phyloP scores from a whole-genome alignment of 2,888 invertebrate species.

The Polylopha cassiicola region DNA sequence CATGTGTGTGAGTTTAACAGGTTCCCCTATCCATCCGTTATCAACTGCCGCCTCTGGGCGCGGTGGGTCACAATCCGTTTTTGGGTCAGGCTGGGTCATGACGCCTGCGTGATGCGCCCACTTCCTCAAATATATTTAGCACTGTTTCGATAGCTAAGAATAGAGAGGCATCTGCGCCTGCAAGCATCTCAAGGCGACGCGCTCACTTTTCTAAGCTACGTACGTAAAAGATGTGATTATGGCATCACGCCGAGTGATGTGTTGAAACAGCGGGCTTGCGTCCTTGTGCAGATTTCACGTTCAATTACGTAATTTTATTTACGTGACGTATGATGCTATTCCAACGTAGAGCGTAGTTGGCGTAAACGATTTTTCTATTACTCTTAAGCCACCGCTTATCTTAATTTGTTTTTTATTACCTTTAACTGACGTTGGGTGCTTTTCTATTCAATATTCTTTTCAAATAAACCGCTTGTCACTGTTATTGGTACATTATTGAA shows the following conservation, averaged over 20 bases:
- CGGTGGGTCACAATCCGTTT: slow-evolving; percentile 62
- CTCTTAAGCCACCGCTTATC: too few species aligned
- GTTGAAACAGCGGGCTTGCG: slow-evolving; percentile 56
- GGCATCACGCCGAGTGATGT: slow-evolving; percentile 58
- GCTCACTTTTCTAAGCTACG: slow-evolving; percentile 71
- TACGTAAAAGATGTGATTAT: slow-evolving; percentile 67
- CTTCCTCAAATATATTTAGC: slow-evolving; percentile 54
- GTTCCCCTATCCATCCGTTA: slow-evolving; percentile 69
- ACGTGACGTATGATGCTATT: slow-evolving; percentile 33
- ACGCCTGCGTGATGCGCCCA: slow-evolving; percentile 66
- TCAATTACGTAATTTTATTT: slow-evolving; percentile 67
- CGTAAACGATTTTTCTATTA: too few species aligned
- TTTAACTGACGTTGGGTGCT: too few species aligned
- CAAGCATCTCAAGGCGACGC: slow-evolving; percentile 68
- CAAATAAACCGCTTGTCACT: too few species aligned
- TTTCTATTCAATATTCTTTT: too few species aligned
- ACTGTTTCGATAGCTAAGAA: slow-evolving; percentile 62
- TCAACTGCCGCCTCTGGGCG: slow-evolving; percentile 59
- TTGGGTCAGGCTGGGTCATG: slow-evolving; percentile 75
- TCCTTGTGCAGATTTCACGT: slow-evolving; percentile 72
- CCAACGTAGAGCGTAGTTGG: too few species aligned
- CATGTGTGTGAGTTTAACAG: slow-evolving; percentile 50
- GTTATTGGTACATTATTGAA: too few species aligned
- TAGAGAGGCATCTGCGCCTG: slow-evolving; percentile 61
- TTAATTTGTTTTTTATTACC: too few species aligned